Conservation (phyloP, 1,140 invertebrate genomes). For the Orchestia grillus region DNA sequence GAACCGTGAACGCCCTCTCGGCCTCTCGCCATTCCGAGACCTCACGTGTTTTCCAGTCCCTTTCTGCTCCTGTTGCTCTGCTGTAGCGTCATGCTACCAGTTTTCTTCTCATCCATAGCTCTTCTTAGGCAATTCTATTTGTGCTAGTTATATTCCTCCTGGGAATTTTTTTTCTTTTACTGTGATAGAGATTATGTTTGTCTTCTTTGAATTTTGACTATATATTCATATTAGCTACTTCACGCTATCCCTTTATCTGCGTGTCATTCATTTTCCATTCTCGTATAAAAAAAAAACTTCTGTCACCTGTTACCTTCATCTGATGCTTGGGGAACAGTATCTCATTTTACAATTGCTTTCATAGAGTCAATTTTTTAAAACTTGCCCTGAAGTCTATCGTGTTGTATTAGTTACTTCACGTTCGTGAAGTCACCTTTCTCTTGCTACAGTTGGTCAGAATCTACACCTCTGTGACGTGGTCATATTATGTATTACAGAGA, state of each 20-base stretch:
- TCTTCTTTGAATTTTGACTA: neutral
- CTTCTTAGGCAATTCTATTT: neutral
- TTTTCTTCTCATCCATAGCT: neutral
- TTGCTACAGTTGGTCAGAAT: too few relatives aligned
- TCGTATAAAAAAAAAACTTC: too few relatives aligned
- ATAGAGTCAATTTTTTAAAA: too few relatives aligned
- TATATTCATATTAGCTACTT: neutral
- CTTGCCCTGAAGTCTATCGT: too few relatives aligned
- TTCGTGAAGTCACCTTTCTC: too few relatives aligned
- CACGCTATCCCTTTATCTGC: neutral
- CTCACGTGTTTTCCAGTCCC: neutral
- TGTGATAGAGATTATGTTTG: neutral
- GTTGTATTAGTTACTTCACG: too few relatives aligned
- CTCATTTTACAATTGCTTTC: too few relatives aligned
- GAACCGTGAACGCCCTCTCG: slow-evolving; percentile 41
- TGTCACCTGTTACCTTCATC: too few relatives aligned
- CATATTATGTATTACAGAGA: too few relatives aligned
- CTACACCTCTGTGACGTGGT: too few relatives aligned
- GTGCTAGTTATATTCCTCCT: neutral
- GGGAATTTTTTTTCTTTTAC: neutral
- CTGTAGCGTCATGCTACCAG: neutral
- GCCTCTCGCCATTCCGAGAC: neutral
- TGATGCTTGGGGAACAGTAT: too few relatives aligned
- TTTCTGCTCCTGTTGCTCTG: neutral
- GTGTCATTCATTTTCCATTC: too few relatives aligned